Evolutionary conservation across 2,888 invertebrate genomes (phyloP), one percentile per base, ranked within the genome.

Genomic region (Parasteatoda lunata): DNA sequence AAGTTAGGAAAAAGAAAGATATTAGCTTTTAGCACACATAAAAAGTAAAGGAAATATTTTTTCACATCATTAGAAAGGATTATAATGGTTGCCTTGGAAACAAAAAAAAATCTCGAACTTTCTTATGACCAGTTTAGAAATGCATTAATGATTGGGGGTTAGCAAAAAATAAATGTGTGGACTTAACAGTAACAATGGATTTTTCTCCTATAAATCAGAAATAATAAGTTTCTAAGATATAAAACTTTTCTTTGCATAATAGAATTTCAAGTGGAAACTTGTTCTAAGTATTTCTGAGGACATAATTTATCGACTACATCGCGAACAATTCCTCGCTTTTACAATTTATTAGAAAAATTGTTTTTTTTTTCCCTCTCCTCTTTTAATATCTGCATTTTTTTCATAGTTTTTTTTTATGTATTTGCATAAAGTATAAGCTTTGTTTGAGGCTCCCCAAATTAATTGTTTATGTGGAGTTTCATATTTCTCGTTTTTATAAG

Each of bases 51-150:
- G 73, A 72, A 83, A 11, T 66, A 52, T 84, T 59, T 75, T 77
- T 77, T 65, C 77, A 66, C 77, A 77, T 77, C 77, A 72, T 84
- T 77, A 84, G 83, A 54, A 65, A 52, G 83, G 77, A 77, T 84
- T 84, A 77, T 51, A 77, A 80, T 73, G 65, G 73, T 45, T 64
- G 47, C 30, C 30, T 45, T 47, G 48, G 70, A n/a, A 65, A 59
- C 64, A 66, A 81, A 68, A 66, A 52, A 7, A 15, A n/a, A 7
- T 71, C 13, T 69, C 73, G 54, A 59, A 73, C 77, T n/a, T 77
- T 66, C 77, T 77, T 66, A 51, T 45, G 6, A 48, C 54, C 68
- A 47, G 68, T 78, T 78, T 78, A 78, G 70, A 49, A 54, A 51
- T 70, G 78, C 78, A 70, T 78, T 78, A 78, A 70, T 78, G 78